These are phyloP conservation scores for Caenorhabditis angaria DNA, from an alignment of 2,888 invertebrate species.

Conservation along the genomic window DNA sequence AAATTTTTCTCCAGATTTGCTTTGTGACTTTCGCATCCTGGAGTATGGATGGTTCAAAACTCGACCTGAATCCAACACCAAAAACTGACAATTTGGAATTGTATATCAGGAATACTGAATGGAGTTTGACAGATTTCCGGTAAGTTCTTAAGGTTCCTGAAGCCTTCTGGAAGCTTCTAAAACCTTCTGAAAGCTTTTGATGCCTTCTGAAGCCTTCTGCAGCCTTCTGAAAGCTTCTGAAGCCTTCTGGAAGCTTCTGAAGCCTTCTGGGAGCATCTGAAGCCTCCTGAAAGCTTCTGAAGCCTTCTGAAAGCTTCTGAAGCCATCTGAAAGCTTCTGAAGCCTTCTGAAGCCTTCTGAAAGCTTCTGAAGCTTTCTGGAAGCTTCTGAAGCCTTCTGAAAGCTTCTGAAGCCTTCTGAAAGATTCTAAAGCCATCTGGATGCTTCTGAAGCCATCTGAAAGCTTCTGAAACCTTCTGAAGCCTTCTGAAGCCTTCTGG, in stretches of 20 bases:
- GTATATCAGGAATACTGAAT: constrained; percentile 69
- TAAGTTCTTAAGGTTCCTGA: too few species aligned
- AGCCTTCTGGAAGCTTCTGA: too few species aligned
- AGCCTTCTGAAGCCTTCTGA: background rate
- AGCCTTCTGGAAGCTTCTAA: too few species aligned
- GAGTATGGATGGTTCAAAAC: constrained; percentile 68
- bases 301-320: background rate
- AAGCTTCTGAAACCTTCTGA: background rate
- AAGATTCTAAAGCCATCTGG: background rate
- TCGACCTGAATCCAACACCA: constrained; percentile 56
- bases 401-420: background rate
- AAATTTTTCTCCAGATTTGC: constrained; percentile 58
- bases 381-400: background rate
- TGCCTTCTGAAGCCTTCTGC: too few species aligned
- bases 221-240: background rate
- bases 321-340: background rate
- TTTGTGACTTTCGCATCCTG: constrained; percentile 69
- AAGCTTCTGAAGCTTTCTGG: background rate
- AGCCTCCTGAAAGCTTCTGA: too few species aligned
- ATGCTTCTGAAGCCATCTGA: background rate
- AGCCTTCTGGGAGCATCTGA: too few species aligned
- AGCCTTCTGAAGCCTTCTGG: background rate
- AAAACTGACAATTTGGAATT: constrained; percentile 65
- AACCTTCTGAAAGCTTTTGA: too few species aligned
- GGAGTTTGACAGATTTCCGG: constrained; percentile 67